phyloP scores from a whole-genome alignment of 2,797 vertebrate genomes.

The Syngnathus acus region DNA sequence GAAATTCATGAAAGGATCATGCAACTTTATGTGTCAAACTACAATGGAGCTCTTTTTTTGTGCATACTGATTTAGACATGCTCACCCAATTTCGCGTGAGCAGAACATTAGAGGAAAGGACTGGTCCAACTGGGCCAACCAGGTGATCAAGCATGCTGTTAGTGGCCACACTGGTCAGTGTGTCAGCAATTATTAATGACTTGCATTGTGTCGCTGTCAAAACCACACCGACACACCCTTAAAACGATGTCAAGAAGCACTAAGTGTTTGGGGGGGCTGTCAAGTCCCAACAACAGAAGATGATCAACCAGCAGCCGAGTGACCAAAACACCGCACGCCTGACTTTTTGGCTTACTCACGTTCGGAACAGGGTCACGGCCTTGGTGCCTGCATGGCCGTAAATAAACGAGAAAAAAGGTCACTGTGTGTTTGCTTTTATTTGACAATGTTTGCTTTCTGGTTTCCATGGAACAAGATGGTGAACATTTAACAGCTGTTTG shows the following conservation, averaged over 20 bases:
- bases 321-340: background rate
- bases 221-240: background rate
- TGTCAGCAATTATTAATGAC: background rate
- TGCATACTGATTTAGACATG: too few relatives aligned
- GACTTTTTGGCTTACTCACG: background rate
- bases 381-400: background rate
- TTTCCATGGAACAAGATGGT: background rate
- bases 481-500: constrained; percentile 7
- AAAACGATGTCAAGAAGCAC: background rate
- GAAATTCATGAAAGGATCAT: too few relatives aligned
- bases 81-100: background rate
- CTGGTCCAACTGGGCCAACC: background rate
- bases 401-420: background rate
- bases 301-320: background rate
- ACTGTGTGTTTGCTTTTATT: background rate
- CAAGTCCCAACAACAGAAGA: background rate
- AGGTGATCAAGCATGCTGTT: background rate
- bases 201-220: constrained; percentile 1
- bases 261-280: background rate
- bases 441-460: too few relatives aligned
- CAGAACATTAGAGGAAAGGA: background rate
- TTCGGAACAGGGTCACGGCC: background rate
- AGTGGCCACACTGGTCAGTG: background rate
- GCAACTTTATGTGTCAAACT: too few relatives aligned
- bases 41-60: too few relatives aligned